Evolutionary conservation across 35 echinoderm and acorn worm species (phyloP), one percentile per base, ranked within the genome.

Genomic region (Lytechinus variegatus): DNA sequence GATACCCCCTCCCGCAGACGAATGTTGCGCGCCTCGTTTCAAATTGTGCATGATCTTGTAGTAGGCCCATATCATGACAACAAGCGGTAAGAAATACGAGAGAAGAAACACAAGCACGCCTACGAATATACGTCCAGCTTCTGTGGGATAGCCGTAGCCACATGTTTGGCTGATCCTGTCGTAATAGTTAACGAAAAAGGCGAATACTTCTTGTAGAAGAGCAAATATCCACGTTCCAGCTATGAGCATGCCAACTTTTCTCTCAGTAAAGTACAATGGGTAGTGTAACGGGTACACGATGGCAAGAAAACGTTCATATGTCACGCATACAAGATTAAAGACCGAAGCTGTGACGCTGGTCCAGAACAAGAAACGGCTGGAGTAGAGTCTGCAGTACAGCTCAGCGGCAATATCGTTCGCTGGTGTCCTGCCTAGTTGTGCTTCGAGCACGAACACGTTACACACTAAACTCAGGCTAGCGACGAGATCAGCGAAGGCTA

Each of bases 261-360:
- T 61, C 28, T 61, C 52, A 54, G 86, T 98, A 56, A 99, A 99
- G 94, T 98, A 96, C 6, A 92, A 11, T 11, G 95, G 66, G 93
- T 99, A 99, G 24, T 97, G 95, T 4, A 97, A 91, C 5, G 98
- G 98, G 53, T 97, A 97, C 24, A 98, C 97, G 8, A 99, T 97
- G 13, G 98, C 98, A 54, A 96, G 97, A 94, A 98, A 98, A 27
- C 97, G 54, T 58, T 98, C 98, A 14, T 98, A 95, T 1, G 98
- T 99, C 8, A 99, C 98, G 52, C 92, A 89, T 21, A 99, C 96
- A 9, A 99, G 95, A 87, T 99, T 99, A 86, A 99, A 99, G 24
- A 99, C 98, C 4, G 98, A 99, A 6, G 98, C 97, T 54, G 97
- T 99, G 10, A 99, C 95, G 87, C 98, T 96, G 10, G 97, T 95